Conservation (phyloP, 2,113 vertebrate species). For the Jacana jacana region DNA sequence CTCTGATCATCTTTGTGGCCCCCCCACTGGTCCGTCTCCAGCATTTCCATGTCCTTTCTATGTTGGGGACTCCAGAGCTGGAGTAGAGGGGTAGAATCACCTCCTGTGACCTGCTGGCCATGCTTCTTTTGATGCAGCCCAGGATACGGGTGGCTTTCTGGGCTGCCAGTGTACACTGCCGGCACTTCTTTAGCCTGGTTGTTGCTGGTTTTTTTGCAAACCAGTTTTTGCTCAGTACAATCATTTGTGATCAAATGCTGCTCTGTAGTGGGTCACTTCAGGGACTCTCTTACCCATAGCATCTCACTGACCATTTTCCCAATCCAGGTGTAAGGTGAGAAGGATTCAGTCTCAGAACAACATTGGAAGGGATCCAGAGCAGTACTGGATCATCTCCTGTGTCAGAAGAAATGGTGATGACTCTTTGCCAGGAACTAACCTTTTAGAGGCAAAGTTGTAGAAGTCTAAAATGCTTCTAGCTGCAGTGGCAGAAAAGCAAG, state of each 20-base stretch:
- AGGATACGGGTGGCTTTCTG: too few relatives aligned
- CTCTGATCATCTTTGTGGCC: too few relatives aligned
- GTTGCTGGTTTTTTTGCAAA: too few relatives aligned
- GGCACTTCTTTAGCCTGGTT: too few relatives aligned
- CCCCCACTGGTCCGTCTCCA: too few relatives aligned
- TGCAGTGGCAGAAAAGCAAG: background rate
- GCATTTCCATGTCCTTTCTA: too few relatives aligned
- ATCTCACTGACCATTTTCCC: background rate
- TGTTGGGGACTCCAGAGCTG: too few relatives aligned
- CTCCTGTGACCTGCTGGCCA: too few relatives aligned
- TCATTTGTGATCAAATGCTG: background rate
- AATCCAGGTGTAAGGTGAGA: fast-evolving
- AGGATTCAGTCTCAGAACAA: background rate
- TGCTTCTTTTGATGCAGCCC: too few relatives aligned
- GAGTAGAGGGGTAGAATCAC: too few relatives aligned
- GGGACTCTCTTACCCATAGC: background rate
- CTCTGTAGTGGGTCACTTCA: background rate
- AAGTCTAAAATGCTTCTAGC: background rate
- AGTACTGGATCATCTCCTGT: background rate
- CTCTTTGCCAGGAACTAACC: background rate
- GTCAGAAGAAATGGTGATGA: background rate
- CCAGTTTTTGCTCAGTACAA: background rate
- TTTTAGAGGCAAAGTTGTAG: background rate
- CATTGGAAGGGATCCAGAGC: background rate
- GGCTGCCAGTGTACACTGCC: too few relatives aligned